A percentile compares a stretch with the other conserved stretches of the same genome.
These are phyloP conservation scores for Pterocles orientalis DNA, from an alignment of 2,113 vertebrate species.

Conservation along the genomic window DNA sequence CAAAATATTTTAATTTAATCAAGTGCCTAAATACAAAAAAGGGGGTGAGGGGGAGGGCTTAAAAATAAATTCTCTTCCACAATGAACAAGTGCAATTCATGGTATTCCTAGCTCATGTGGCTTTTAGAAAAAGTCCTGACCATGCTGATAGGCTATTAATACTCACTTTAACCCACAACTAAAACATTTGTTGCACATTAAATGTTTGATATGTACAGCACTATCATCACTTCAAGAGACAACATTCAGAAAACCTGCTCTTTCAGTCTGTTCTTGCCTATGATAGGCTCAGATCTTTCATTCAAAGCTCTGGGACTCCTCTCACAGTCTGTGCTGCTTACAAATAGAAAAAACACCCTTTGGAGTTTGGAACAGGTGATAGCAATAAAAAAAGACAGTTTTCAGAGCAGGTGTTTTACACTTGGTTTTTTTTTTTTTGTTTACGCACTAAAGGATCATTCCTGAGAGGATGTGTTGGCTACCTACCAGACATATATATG, in stretches of 20 bases:
- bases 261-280: neutral
- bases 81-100: neutral
- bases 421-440: neutral
- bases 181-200: neutral
- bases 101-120: neutral
- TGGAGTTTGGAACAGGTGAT: neutral
- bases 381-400: neutral
- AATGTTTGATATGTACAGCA: neutral
- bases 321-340: neutral
- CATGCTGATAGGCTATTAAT: neutral
- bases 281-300: neutral
- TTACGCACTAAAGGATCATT: neutral
- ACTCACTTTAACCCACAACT: neutral
- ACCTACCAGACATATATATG: neutral
- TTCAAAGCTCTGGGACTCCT: neutral
- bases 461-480: neutral
- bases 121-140: neutral
- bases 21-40: neutral
- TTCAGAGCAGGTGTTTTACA: neutral
- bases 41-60: rapidly evolving
- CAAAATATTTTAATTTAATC: neutral
- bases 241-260: neutral
- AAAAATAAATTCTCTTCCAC: neutral
- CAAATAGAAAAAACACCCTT: neutral
- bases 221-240: neutral